These are phyloP conservation scores for Capitulum mitella DNA, from an alignment of 2,888 invertebrate species.

Conservation along the genomic window DNA sequence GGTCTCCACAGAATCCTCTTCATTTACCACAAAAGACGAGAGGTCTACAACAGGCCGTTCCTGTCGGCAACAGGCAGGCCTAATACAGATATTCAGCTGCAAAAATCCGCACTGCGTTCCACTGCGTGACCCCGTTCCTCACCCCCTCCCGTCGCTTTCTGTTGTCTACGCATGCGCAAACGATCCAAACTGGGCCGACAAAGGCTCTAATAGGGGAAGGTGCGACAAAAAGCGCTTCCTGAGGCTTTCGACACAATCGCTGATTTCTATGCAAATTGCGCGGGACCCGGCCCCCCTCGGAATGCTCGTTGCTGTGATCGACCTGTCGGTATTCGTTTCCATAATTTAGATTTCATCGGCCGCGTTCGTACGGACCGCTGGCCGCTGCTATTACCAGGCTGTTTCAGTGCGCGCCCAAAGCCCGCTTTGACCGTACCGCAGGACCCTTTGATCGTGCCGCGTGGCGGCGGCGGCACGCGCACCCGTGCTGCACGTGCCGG, in stretches of 20 bases:
- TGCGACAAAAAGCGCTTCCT: not conserved
- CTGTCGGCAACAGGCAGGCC: too few relatives aligned
- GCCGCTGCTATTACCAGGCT: not conserved
- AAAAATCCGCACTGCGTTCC: too few relatives aligned
- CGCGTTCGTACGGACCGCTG: not conserved
- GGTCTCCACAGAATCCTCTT: too few relatives aligned
- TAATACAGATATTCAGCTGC: too few relatives aligned
- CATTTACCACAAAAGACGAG: too few relatives aligned
- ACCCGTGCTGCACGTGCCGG: not conserved
- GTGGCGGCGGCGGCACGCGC: conserved; percentile 3
- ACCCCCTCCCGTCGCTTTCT: too few relatives aligned
- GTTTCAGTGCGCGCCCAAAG: not conserved
- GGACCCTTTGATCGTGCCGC: not conserved
- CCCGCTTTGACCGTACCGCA: not conserved
- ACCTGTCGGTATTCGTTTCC: not conserved
- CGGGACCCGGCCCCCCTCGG: too few relatives aligned
- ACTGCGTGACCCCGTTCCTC: too few relatives aligned
- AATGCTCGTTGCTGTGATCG: not conserved
- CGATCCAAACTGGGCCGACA: too few relatives aligned
- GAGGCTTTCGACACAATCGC: not conserved
- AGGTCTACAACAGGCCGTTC: too few relatives aligned
- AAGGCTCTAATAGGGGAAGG: too few relatives aligned
- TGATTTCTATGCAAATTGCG: not conserved
- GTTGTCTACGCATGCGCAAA: too few relatives aligned
- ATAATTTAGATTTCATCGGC: not conserved